These are phyloP conservation scores for Nemotelus pantherinus DNA, from an alignment of 2,888 invertebrate genomes.

Conservation along the genomic window DNA sequence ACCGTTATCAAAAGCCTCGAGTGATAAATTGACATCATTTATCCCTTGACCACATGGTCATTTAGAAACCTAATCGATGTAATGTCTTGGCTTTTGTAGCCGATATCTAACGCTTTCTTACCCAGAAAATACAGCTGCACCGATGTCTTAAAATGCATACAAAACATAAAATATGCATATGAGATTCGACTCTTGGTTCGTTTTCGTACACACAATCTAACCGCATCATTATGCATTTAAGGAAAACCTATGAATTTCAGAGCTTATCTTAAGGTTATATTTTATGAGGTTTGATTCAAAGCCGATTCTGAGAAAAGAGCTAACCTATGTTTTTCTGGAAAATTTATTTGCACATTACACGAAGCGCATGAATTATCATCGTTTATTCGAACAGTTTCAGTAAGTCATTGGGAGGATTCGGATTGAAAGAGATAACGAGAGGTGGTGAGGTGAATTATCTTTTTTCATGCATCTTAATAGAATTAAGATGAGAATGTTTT, in stretches of 20 bases:
- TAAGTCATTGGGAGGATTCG: too few species aligned
- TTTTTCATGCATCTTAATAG: too few species aligned
- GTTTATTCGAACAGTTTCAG: conserved; percentile 6
- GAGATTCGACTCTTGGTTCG: not conserved
- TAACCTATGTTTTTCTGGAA: conserved; percentile 25
- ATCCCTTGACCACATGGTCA: conserved; percentile 6
- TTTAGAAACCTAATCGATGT: conserved; percentile 32
- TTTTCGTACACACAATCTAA: too few species aligned
- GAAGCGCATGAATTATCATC: conserved; percentile 27
- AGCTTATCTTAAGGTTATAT: conserved; percentile 35
- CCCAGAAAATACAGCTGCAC: not conserved
- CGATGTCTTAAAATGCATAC: not conserved
- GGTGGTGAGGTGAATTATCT: too few species aligned
- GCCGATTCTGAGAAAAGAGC: conserved; percentile 32
- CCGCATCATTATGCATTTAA: not conserved
- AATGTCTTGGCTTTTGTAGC: conserved; percentile 24
- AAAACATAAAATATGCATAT: conserved; percentile 5
- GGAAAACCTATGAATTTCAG: conserved; percentile 34
- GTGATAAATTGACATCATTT: conserved; percentile 32
- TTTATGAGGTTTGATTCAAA: not conserved
- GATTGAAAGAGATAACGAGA: too few species aligned
- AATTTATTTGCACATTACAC: conserved; percentile 28
- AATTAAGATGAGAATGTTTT: too few species aligned
- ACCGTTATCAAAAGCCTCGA: conserved; percentile 23
- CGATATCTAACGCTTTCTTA: conserved; percentile 15